These are phyloP conservation scores for Chrysochloris asiatica DNA, from an alignment of 2,113 vertebrate species.

Conservation along the genomic window DNA sequence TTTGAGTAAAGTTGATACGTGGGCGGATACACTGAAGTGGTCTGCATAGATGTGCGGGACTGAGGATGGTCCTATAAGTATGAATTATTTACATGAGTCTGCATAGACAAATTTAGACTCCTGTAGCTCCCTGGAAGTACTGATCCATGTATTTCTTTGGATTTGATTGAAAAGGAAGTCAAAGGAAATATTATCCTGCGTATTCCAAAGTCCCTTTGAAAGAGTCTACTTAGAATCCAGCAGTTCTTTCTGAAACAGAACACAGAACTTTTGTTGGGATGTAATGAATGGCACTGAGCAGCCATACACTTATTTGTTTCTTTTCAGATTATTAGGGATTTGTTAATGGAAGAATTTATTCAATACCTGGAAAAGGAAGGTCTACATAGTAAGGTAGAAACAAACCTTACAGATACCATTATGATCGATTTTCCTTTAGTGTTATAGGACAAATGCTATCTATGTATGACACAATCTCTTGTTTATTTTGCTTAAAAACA, in stretches of 20 bases:
- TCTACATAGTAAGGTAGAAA: not conserved
- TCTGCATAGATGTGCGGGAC: not conserved
- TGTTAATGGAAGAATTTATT: not conserved
- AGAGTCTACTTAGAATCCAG: not conserved
- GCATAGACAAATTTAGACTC: not conserved
- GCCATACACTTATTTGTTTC: not conserved
- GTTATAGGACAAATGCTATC: not conserved
- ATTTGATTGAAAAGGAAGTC: not conserved
- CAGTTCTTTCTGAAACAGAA: slow-evolving; percentile 23
- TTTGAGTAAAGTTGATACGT: not conserved
- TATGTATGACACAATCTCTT: not conserved
- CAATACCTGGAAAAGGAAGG: not conserved
- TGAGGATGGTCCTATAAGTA: not conserved
- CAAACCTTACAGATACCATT: not conserved
- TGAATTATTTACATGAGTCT: not conserved
- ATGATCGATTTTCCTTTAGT: not conserved
- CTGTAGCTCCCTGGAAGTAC: not conserved
- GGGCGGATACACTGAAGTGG: not conserved
- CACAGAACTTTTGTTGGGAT: slow-evolving; percentile 5
- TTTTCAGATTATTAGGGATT: slow-evolving; percentile 39
- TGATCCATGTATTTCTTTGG: slow-evolving; percentile 9
- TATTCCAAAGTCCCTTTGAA: not conserved
- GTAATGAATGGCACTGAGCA: not conserved
- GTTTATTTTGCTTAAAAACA: not conserved
- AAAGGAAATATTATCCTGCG: not conserved